Percentiles rank a stretch among this genome's conserved stretches.
phyloP scores from a whole-genome alignment of 1,140 invertebrate genomes.

The Zaprionus ghesquierei region DNA sequence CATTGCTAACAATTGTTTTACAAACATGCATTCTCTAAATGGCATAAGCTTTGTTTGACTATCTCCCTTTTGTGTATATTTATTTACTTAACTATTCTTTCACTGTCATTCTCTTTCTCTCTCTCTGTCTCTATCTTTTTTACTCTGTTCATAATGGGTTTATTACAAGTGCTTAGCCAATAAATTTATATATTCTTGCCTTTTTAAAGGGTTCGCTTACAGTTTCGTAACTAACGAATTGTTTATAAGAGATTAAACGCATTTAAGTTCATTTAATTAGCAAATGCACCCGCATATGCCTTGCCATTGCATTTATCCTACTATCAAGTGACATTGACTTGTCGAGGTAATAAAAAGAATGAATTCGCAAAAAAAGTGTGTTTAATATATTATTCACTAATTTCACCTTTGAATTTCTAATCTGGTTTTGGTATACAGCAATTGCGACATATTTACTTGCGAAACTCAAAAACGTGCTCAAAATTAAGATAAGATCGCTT shows the following conservation, averaged over 20 bases:
- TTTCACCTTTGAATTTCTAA: neutral
- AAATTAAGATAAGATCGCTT: neutral
- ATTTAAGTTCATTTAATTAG: neutral
- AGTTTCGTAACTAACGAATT: conserved; percentile 21
- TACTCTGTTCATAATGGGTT: conserved; percentile 58
- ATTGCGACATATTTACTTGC: neutral
- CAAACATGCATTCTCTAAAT: conserved; percentile 17
- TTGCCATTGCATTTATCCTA: neutral
- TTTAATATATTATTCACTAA: neutral
- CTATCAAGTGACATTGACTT: neutral
- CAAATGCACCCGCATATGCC: conserved; percentile 5
- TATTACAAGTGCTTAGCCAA: conserved; percentile 59
- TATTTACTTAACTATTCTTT: conserved; percentile 51
- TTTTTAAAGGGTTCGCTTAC: neutral
- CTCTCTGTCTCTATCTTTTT: neutral
- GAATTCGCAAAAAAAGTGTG: neutral
- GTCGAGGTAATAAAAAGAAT: neutral
- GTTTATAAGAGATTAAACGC: neutral
- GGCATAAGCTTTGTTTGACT: conserved; percentile 51
- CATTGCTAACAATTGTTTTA: conserved; percentile 35
- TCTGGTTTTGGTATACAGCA: neutral
- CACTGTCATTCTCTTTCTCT: neutral
- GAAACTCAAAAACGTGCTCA: neutral
- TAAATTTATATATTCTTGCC: conserved; percentile 35
- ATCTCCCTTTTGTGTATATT: conserved; percentile 57